phyloP scores from a whole-genome alignment of 2,888 invertebrate genomes.

The Clistopyga incitator region DNA sequence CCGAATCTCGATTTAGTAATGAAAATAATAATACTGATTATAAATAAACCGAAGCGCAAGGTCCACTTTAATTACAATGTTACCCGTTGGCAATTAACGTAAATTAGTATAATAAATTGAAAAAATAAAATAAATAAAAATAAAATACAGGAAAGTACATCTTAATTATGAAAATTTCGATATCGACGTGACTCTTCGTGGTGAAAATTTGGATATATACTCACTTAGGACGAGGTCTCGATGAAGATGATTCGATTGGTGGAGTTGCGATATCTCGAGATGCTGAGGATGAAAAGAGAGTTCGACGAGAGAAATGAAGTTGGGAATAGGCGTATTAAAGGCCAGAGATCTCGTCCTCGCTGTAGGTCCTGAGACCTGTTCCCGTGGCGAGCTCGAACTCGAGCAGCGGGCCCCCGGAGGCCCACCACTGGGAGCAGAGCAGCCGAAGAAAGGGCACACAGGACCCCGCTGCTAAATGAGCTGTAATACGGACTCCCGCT shows the following conservation, averaged over 20 bases:
- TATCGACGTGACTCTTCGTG: not conserved
- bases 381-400: conserved; percentile 63
- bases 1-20: too few species aligned
- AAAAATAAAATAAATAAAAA: too few species aligned
- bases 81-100: too few species aligned
- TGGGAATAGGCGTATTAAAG: conserved; percentile 55
- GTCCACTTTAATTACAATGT: too few species aligned
- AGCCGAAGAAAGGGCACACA: conserved; percentile 77
- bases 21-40: too few species aligned
- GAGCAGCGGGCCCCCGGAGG: conserved; percentile 50
- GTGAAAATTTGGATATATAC: not conserved
- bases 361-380: conserved; percentile 75
- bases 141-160: too few species aligned
- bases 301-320: conserved; percentile 66
- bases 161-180: too few species aligned
- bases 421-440: conserved; percentile 51
- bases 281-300: conserved; percentile 72
- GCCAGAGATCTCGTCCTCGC: conserved; percentile 70
- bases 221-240: not conserved
- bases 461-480: conserved; percentile 84
- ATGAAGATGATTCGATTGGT: conserved; percentile 1
- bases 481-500: conserved; percentile 84
- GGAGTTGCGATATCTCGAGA: conserved; percentile 15
- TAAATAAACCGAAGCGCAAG: too few species aligned
- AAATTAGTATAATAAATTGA: too few species aligned